These are phyloP conservation scores for Urocolius indicus DNA, from an alignment of 2,113 vertebrate species.

Conservation along the genomic window DNA sequence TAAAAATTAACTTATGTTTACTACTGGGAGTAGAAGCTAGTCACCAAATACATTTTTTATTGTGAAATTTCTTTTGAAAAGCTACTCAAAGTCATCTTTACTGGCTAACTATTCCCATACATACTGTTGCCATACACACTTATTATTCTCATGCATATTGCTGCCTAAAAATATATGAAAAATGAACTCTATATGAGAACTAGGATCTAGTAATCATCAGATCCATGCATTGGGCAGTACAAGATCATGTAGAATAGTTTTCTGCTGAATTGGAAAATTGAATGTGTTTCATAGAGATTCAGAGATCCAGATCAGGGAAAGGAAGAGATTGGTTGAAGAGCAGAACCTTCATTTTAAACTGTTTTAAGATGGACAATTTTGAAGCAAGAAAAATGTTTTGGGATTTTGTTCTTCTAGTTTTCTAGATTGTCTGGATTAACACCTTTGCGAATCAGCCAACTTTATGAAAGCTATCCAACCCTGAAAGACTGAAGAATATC, in stretches of 20 bases:
- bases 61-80: not conserved
- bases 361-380: not conserved
- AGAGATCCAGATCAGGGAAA: not conserved
- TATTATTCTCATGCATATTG: not conserved
- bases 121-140: not conserved
- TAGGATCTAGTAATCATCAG: not conserved
- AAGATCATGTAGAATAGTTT: not conserved
- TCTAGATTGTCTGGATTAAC: not conserved
- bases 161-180: not conserved
- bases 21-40: not conserved
- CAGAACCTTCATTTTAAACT: not conserved
- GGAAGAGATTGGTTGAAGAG: not conserved
- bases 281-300: not conserved
- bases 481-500: not conserved
- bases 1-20: not conserved
- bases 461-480: not conserved
- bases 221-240: not conserved
- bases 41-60: not conserved
- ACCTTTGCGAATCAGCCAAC: not conserved
- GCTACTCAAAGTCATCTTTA: not conserved
- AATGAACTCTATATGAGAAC: not conserved
- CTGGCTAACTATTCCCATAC: not conserved
- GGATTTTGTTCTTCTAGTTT: not conserved
- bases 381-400: not conserved
- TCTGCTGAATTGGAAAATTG: not conserved